These are phyloP conservation scores for Xyrauchen texanus DNA, from an alignment of 2,113 vertebrate species.

Conservation along the genomic window DNA sequence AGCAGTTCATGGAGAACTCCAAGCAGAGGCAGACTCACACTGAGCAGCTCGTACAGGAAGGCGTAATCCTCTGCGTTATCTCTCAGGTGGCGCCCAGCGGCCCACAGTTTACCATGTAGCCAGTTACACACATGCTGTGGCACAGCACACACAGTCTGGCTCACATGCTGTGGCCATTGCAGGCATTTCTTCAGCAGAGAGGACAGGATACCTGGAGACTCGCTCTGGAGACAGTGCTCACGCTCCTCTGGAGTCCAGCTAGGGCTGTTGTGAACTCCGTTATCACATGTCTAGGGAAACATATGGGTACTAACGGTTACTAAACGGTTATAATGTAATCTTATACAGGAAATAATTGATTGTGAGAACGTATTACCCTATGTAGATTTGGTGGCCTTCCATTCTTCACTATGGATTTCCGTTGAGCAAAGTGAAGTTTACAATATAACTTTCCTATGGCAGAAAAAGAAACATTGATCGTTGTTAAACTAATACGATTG, in stretches of 20 bases:
- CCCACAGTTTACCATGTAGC: constrained; percentile 75
- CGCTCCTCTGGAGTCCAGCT: constrained; percentile 50
- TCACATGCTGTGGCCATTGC: constrained; percentile 84
- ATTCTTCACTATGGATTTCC: constrained; percentile 77
- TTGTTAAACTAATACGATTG: no score
- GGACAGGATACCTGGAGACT: constrained; percentile 90
- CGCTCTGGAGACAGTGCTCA: constrained; percentile 59
- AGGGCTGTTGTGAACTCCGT: not conserved
- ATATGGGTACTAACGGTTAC: no score
- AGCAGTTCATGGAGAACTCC: constrained; percentile 85
- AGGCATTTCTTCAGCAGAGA: constrained; percentile 82
- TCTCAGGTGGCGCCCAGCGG: constrained; percentile 80
- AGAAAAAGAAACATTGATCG: constrained; percentile 1
- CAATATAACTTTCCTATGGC: constrained; percentile 91
- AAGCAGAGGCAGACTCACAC: constrained; percentile 87
- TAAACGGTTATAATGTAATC: no score
- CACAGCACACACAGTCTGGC: constrained; percentile 78
- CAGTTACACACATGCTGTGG: constrained; percentile 80
- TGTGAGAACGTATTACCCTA: constrained; percentile 54
- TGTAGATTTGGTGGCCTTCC: constrained; percentile 75
- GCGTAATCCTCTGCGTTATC: constrained; percentile 88
- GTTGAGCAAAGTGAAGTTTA: constrained; percentile 90
- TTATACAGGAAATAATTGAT: not conserved
- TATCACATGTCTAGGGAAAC: constrained; percentile 25
- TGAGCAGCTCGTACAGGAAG: constrained; percentile 90